Base-by-base conservation (phyloP, 2,888 invertebrate species). In the Rhagonycha lutea region DNA sequence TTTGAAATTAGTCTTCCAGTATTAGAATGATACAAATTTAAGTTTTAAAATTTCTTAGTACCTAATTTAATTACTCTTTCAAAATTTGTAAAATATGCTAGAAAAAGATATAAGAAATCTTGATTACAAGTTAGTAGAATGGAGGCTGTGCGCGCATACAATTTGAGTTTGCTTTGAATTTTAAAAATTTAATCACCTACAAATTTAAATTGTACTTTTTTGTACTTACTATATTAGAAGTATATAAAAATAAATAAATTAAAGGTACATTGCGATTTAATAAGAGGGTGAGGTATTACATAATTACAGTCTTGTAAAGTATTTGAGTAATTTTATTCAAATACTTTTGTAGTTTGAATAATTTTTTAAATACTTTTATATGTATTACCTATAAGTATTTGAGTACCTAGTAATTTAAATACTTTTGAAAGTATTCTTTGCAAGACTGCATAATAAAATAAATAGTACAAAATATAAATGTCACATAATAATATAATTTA, bases 391-490 rank as follows among this genome's bases (percentile, higher is more conserved):
- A 47, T n/a, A 47, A 47, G 47, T 47, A 47, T 47, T 47, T 47
- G 47, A 47, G n/a, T 47, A 47, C 18, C 18, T 18, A 2, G 47
- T 47, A 47, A 47, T 47, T 47, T 47, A 47, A 47, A 47, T 47
- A 47, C 1, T 47, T 47, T 47, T n/a, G 7, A 47, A n/a, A 47
- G n/a, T 47, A 47, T 47, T 47, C 47, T 47, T 47, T 47, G 47
- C 47, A 47, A 47, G 47, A 65, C 26, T 65, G 26, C 26, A 80
- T 80, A 81, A 81, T 81, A 81, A 81, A 77, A 78, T 80, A 81
- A 76, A 81, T 81, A 81, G 81, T 81, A 81, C 81, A 81, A 81
- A 81, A 74, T 79, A 26, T 65, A 77, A 81, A 81, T 78, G 81
- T 80, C 80, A 47, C 47, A 81, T 73, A 32, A 74, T 73, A n/a